Evolutionary conservation across 1,140 invertebrate species (phyloP).

Genomic region (Drosophila obscura): DNA sequence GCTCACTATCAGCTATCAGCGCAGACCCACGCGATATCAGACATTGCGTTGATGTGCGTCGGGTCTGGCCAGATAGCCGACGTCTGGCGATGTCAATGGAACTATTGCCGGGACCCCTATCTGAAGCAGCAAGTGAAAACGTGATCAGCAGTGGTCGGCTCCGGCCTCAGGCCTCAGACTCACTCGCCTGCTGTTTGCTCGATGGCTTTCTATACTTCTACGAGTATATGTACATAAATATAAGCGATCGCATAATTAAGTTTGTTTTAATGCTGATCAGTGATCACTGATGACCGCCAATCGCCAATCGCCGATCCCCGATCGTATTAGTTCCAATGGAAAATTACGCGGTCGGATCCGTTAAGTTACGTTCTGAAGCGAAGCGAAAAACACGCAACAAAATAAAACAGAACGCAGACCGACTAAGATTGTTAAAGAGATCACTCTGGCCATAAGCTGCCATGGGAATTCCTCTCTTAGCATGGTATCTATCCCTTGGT

Average conservation of each 20-base stretch:
- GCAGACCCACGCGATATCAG: slow-evolving; percentile 42
- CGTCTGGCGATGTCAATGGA: slow-evolving; percentile 58
- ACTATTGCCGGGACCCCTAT: slow-evolving; percentile 43
- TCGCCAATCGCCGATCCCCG: slow-evolving; percentile 7
- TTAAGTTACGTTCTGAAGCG: too few relatives aligned
- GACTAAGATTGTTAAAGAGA: slow-evolving; percentile 1
- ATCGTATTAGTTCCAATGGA: slow-evolving; percentile 49
- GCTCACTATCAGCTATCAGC: slow-evolving; percentile 25
- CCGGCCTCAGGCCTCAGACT: slow-evolving; percentile 22
- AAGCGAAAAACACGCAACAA: slow-evolving; percentile 34
- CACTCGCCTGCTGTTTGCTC: slow-evolving; percentile 40
- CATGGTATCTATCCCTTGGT: background rate
- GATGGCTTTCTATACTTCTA: slow-evolving; percentile 58
- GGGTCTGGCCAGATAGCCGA: slow-evolving; percentile 21
- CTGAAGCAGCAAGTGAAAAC: slow-evolving; percentile 65
- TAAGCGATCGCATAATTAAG: slow-evolving; percentile 81
- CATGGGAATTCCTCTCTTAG: slow-evolving; percentile 1
- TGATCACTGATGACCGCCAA: slow-evolving; percentile 12
- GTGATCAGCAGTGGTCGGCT: slow-evolving; percentile 67
- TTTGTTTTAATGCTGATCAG: slow-evolving; percentile 57
- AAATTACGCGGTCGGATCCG: slow-evolving; percentile 49
- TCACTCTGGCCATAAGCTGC: slow-evolving; percentile 10
- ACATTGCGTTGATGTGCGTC: slow-evolving; percentile 29
- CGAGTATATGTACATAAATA: slow-evolving; percentile 50
- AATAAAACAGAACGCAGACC: slow-evolving; percentile 11